Evolutionary conservation across 1,140 invertebrate genomes (phyloP).

Genomic region (Aphidius gifuensis): DNA sequence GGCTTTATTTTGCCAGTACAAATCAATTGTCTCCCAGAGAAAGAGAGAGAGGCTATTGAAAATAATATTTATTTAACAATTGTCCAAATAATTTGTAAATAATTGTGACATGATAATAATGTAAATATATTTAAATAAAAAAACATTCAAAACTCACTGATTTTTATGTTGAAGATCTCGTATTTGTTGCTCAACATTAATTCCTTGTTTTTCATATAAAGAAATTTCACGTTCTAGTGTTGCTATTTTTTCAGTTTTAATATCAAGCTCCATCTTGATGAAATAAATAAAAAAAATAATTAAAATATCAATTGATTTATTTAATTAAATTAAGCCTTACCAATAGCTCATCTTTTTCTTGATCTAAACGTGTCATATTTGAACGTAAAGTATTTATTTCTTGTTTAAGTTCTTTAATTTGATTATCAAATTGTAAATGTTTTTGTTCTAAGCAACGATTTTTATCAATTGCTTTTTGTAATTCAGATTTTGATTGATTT

Average conservation of each 20-base stretch:
- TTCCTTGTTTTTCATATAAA: conserved; percentile 46
- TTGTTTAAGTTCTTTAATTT: conserved; percentile 56
- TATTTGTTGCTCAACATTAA: conserved; percentile 41
- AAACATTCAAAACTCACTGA: conserved; percentile 43
- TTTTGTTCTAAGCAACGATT: conserved; percentile 57
- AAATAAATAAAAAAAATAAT: conserved; percentile 11
- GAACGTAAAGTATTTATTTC: conserved; percentile 58
- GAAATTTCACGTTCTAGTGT: conserved; percentile 59
- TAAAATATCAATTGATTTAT: too few relatives aligned
- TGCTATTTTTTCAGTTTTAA: conserved; percentile 59
- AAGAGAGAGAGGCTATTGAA: too few relatives aligned
- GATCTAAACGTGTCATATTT: conserved; percentile 57
- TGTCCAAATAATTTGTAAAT: neutral
- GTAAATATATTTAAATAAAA: neutral
- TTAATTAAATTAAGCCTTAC: conserved; percentile 33
- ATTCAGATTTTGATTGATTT: conserved; percentile 56
- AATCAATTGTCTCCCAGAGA: too few relatives aligned
- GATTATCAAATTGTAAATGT: conserved; percentile 57
- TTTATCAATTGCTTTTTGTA: conserved; percentile 55
- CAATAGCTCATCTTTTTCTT: conserved; percentile 61
- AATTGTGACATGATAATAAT: too few relatives aligned
- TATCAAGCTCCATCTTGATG: conserved; percentile 58
- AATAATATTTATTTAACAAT: neutral
- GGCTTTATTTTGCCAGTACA: too few relatives aligned
- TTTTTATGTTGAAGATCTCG: conserved; percentile 48